Percentiles rank a stretch among this genome's conserved stretches.
These are phyloP conservation scores for Scaptomyza montana DNA, from an alignment of 1,140 invertebrate genomes.

Conservation along the genomic window DNA sequence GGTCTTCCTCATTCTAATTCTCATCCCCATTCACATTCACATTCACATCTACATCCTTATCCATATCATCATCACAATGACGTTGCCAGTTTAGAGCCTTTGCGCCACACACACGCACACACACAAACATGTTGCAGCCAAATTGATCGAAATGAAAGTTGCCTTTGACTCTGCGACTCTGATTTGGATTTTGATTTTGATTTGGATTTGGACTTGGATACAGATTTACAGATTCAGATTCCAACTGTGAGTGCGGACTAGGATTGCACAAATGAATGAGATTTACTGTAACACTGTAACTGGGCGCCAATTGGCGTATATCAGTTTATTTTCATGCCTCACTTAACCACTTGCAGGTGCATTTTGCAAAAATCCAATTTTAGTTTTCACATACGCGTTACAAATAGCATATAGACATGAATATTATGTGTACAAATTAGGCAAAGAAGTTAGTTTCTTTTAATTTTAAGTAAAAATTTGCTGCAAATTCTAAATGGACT, in stretches of 20 bases:
- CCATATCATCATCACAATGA: conserved; percentile 27
- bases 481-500: not conserved
- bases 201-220: not conserved
- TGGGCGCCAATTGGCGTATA: conserved; percentile 36
- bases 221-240: not conserved
- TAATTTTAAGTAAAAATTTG: no score
- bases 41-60: not conserved
- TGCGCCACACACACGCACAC: not conserved
- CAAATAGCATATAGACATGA: no score
- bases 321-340: conserved; percentile 30
- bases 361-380: no score
- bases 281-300: conserved; percentile 12
- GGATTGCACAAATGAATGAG: conserved; percentile 7
- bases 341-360: no score
- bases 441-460: no score
- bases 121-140: conserved; percentile 23
- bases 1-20: not conserved
- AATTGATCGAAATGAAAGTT: conserved; percentile 45
- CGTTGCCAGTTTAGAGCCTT: conserved; percentile 9
- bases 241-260: not conserved
- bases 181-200: conserved; percentile 13
- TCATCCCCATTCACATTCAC: not conserved
- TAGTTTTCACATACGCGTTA: no score
- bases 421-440: no score
- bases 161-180: conserved; percentile 25